Conservation (phyloP, 2,797 vertebrate species). For the Sparidentex hasta region DNA sequence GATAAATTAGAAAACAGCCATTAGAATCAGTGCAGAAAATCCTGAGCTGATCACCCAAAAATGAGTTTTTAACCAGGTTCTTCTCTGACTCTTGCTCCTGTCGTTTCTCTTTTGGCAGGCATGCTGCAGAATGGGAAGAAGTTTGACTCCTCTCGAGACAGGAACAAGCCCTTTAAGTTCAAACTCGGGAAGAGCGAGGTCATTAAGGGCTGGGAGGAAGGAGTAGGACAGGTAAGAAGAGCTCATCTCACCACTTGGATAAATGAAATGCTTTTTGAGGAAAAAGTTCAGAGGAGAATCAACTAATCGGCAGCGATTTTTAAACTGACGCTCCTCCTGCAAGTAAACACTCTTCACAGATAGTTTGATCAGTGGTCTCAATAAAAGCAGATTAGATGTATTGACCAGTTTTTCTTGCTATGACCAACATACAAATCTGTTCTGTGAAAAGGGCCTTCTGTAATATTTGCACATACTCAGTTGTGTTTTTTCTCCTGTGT, state of each 20-base stretch:
- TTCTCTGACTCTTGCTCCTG: background rate
- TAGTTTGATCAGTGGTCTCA: too few relatives aligned
- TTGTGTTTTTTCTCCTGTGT: conserved; percentile 1
- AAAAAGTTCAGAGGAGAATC: too few relatives aligned
- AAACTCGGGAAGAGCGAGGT: conserved; percentile 96
- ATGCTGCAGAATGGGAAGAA: conserved; percentile 99
- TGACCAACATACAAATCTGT: too few relatives aligned
- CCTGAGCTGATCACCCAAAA: background rate
- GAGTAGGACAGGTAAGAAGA: conserved; percentile 91
- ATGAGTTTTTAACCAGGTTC: background rate
- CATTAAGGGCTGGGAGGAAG: conserved; percentile 99
- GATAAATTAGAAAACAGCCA: background rate
- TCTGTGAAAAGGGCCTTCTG: too few relatives aligned
- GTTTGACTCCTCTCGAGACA: conserved; percentile 98
- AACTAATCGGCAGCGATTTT: too few relatives aligned
- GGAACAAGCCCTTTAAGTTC: conserved; percentile 99
- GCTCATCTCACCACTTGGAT: background rate
- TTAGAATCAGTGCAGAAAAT: background rate
- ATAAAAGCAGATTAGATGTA: too few relatives aligned
- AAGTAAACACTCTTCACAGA: too few relatives aligned
- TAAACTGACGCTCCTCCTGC: too few relatives aligned
- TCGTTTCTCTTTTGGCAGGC: conserved; percentile 81
- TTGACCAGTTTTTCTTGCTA: too few relatives aligned
- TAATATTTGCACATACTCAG: background rate
- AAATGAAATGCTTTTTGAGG: too few relatives aligned